A percentile compares a stretch with the other conserved stretches of the same genome.
phyloP scores from a whole-genome alignment of 2,113 vertebrate genomes.

The Emberiza fucata region DNA sequence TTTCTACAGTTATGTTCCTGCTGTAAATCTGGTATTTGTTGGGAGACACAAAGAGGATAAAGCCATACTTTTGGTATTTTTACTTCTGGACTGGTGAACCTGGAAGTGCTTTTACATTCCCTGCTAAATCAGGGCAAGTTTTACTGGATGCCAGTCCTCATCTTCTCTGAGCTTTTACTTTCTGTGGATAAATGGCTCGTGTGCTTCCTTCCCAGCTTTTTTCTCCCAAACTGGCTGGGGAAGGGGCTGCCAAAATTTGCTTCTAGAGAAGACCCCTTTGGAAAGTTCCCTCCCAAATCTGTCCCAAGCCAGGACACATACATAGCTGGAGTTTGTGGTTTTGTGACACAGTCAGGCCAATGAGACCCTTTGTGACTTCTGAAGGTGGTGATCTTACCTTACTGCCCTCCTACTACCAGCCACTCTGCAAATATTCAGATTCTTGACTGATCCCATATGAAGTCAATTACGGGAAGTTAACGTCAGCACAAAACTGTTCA shows the following conservation, averaged over 20 bases:
- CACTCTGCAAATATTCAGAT: not conserved
- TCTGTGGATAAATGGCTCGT: not conserved
- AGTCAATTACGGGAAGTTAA: not conserved
- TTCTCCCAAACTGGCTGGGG: accelerated
- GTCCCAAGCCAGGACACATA: not conserved
- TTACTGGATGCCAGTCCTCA: not conserved
- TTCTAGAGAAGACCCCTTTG: not conserved
- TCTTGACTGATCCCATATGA: not conserved
- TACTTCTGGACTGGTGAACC: not conserved
- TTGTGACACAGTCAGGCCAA: not conserved
- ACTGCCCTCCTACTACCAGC: not conserved
- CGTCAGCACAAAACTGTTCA: not conserved
- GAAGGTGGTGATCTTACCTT: not conserved
- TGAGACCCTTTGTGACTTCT: not conserved
- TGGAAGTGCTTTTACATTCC: not conserved
- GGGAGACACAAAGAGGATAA: not conserved
- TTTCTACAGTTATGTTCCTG: not conserved
- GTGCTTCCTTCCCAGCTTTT: not conserved
- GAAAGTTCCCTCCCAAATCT: not conserved
- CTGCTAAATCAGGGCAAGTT: not conserved
- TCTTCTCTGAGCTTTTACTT: not conserved
- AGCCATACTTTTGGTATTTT: not conserved
- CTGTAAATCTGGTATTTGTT: not conserved
- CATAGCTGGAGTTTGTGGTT: not conserved
- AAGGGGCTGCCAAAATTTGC: not conserved